Evolutionary conservation across 2,113 vertebrate genomes (phyloP).

Genomic region (Myrmecophaga tridactyla): DNA sequence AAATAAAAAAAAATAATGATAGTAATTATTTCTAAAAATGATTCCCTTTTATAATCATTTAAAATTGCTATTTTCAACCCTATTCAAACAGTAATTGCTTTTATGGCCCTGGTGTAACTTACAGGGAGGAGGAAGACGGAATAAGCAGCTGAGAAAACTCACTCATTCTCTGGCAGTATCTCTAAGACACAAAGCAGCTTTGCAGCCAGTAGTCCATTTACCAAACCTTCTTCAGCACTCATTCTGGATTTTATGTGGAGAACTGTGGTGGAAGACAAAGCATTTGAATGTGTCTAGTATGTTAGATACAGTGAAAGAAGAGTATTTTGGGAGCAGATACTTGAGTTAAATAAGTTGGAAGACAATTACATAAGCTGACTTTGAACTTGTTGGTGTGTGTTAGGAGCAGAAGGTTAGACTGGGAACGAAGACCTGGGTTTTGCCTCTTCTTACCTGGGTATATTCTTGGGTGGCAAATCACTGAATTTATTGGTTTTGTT

Average conservation of each 20-base stretch:
- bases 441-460: neutral
- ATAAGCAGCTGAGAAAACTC: neutral
- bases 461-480: neutral
- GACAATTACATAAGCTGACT: neutral
- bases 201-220: neutral
- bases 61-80: conserved; percentile 72
- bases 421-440: neutral
- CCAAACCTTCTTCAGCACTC: neutral
- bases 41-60: conserved; percentile 78
- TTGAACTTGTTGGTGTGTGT: neutral
- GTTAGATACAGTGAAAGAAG: neutral
- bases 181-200: neutral
- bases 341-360: neutral
- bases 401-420: neutral
- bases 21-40: conserved; percentile 77
- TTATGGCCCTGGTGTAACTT: conserved; percentile 56
- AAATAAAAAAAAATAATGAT: conserved; percentile 75
- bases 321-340: neutral
- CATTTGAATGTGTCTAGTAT: neutral
- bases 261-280: neutral
- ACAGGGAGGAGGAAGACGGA: neutral
- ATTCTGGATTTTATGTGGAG: neutral
- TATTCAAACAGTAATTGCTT: conserved; percentile 74
- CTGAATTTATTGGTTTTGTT: neutral
- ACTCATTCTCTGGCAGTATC: neutral